A percentile compares a stretch with the other conserved stretches of the same genome.
These are phyloP conservation scores for Spea bombifrons DNA, from an alignment of 2,113 vertebrate species.

Conservation along the genomic window DNA sequence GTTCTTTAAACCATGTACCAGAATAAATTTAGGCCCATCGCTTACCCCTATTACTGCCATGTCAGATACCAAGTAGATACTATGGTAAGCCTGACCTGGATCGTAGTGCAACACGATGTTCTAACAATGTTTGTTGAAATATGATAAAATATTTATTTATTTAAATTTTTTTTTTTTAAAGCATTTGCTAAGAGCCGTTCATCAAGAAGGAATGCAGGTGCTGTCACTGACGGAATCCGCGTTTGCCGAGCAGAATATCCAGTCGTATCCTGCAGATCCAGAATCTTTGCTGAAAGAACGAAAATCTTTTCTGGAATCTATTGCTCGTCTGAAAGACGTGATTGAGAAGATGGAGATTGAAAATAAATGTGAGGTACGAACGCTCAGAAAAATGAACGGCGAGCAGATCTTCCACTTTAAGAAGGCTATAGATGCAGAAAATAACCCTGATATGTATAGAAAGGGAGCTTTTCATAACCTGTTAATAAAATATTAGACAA, in stretches of 20 bases:
- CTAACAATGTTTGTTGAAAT: background rate
- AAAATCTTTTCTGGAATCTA: conserved; percentile 73
- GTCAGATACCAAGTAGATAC: too few relatives aligned
- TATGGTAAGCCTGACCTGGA: too few relatives aligned
- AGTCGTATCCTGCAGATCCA: conserved; percentile 51
- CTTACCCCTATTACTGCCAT: too few relatives aligned
- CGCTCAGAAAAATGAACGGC: too few relatives aligned
- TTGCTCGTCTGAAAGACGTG: conserved; percentile 80
- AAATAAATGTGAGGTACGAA: conserved; percentile 69
- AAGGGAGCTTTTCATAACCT: too few relatives aligned
- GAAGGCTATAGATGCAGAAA: too few relatives aligned
- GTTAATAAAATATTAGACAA: too few relatives aligned
- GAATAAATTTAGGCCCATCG: too few relatives aligned
- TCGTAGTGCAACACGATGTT: background rate
- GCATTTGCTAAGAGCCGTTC: conserved; percentile 87
- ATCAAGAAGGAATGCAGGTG: conserved; percentile 90
- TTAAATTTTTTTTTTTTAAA: conserved; percentile 54
- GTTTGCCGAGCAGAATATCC: conserved; percentile 63
- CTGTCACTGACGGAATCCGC: conserved; percentile 83
- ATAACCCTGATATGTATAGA: too few relatives aligned
- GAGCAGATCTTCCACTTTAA: too few relatives aligned
- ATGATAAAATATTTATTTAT: background rate
- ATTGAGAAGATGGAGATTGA: conserved; percentile 80
- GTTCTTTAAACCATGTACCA: too few relatives aligned
- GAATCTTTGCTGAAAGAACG: conserved; percentile 74